Base-by-base conservation (phyloP, 2,888 invertebrate genomes). In the Nematopogon swammerdamellus region DNA sequence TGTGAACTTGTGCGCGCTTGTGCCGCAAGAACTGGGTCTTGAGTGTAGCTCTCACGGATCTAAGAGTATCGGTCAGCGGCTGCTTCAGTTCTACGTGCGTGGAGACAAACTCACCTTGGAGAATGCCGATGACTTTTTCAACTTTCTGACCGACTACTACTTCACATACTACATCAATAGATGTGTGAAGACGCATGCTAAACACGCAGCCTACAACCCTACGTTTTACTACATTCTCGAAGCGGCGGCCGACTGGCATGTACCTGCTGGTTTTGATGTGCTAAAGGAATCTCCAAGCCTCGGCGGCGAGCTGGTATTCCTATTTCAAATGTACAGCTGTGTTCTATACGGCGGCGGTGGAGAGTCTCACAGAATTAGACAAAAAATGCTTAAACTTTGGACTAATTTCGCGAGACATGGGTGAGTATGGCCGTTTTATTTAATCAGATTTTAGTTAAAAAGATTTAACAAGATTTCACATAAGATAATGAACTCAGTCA, bases 321-420 rank as follows among this genome's bases (percentile, higher is more conserved):
- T 36, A 3, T 36, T 36, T 14, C 36, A 36, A 14, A 14, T 14
- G 11, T 36, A 8, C n/a, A 8, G 11, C 8, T 36, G 36, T 14
- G 14, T 8, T 14, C 51, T 8, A 3, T 36, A 36, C 14, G 36
- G 14, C 4, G 73, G 73, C 17, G 70, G 67, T 54, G 59, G 68
- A 49, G 72, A 76, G 55, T 70, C 72, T 10, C 57, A 70, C 2
- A 63, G 54, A 45, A 73, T 70, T 16, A 67, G 71, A 54, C 64
- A 58, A 18, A 66, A 70, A 60, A 64, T 77, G 47, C 58, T 74
- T 2, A 71, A 65, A 58, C 66, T 80, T 71, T 81, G 80, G 77
- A 79, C 79, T 0, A 80, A 80, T 58, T 81, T 81, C 59, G 79
- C 80, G 36, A 79, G 72, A 67, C 68, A 64, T 56, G 72, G 80